Percentiles rank a stretch among this genome's conserved stretches.
These are phyloP conservation scores for Pluvialis apricaria DNA, from an alignment of 2,113 vertebrate species.

Conservation along the genomic window DNA sequence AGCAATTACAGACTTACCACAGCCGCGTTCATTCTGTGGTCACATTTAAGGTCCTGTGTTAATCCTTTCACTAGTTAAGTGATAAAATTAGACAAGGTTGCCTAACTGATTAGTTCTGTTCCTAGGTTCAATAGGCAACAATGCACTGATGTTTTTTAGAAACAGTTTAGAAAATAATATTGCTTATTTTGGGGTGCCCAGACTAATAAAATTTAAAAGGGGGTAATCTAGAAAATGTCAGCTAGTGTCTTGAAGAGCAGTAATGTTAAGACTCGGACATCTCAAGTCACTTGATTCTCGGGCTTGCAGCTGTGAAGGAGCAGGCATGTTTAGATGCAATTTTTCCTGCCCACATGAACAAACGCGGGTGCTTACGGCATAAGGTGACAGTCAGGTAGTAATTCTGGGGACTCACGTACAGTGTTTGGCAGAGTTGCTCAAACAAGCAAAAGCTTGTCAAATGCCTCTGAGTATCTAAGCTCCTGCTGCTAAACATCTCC, in stretches of 20 bases:
- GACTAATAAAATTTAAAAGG: neutral
- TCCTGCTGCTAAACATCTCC: neutral
- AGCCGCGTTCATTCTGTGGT: neutral
- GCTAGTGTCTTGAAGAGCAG: neutral
- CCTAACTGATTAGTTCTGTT: neutral
- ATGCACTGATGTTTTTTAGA: neutral
- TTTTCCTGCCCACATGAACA: neutral
- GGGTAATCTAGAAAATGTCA: neutral
- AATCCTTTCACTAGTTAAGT: neutral
- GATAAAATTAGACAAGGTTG: neutral
- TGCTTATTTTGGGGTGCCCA: neutral
- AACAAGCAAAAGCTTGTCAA: neutral
- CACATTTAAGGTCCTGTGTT: neutral
- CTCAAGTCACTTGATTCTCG: neutral
- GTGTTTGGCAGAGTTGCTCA: neutral
- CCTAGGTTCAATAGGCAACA: neutral
- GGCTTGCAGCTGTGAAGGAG: neutral
- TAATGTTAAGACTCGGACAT: neutral
- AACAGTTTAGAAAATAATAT: neutral
- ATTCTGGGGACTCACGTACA: neutral
- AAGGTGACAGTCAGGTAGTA: neutral
- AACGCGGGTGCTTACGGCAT: accelerated
- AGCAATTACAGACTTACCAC: neutral
- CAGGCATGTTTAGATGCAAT: accelerated
- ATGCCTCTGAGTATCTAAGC: neutral